These are phyloP conservation scores for Philereme transversata DNA, from an alignment of 2,888 invertebrate genomes.

Conservation along the genomic window DNA sequence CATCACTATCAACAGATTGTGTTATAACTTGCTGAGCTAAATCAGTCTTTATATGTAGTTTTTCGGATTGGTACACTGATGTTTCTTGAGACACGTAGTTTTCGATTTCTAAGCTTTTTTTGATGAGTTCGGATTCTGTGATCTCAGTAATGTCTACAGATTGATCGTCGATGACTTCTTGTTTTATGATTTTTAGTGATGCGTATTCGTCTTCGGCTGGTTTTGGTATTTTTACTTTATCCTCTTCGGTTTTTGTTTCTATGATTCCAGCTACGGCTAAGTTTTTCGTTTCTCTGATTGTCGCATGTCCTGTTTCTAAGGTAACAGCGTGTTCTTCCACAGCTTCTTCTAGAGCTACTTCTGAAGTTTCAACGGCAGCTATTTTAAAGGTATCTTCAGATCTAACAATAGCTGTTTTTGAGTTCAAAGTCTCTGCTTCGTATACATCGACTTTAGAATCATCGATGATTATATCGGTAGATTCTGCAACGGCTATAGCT, in stretches of 20 bases:
- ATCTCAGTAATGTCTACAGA: conserved; percentile 20
- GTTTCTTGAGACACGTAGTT: conserved; percentile 21
- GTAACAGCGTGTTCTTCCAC: conserved; percentile 29
- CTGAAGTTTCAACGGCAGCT: conserved; percentile 32
- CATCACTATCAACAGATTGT: conserved; percentile 40
- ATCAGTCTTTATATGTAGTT: conserved; percentile 35
- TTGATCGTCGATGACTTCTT: conserved; percentile 29
- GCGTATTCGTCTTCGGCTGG: conserved; percentile 35
- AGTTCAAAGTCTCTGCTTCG: conserved; percentile 30
- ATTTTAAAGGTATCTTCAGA: conserved; percentile 35
- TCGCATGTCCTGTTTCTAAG: conserved; percentile 24
- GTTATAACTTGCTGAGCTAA: conserved; percentile 32
- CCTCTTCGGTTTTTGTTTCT: conserved; percentile 32
- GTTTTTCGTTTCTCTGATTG: conserved; percentile 26
- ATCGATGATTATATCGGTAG: conserved; percentile 32
- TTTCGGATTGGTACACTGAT: conserved; percentile 39
- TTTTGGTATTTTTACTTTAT: conserved; percentile 29
- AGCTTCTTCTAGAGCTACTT: conserved; percentile 33
- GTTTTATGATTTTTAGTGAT: conserved; percentile 33
- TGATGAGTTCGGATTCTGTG: conserved; percentile 32
- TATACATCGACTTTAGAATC: conserved; percentile 35
- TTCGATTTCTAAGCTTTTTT: conserved; percentile 30
- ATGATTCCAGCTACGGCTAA: conserved; percentile 36
- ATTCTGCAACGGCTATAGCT: conserved; percentile 39
- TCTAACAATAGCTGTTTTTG: conserved; percentile 29